Percentiles rank a stretch among this genome's conserved stretches.
Evolutionary conservation across 1,140 invertebrate species (phyloP).

Genomic region (Psix sp.): DNA sequence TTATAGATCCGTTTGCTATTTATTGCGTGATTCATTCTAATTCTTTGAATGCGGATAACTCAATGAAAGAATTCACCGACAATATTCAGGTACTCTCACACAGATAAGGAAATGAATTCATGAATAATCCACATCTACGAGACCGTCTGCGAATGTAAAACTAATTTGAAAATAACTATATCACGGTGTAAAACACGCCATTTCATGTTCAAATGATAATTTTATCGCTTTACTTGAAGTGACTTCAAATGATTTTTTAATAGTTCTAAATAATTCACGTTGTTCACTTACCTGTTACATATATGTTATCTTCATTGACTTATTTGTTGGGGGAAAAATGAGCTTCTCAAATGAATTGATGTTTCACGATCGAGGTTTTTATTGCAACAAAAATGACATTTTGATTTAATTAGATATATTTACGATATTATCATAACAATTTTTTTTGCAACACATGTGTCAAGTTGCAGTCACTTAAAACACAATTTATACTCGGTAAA

Average conservation of each 20-base stretch:
- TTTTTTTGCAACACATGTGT: conserved; percentile 49
- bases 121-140: conserved; percentile 36
- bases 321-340: too few species aligned
- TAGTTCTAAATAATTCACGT: too few species aligned
- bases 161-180: conserved; percentile 62
- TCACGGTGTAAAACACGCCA: conserved; percentile 35
- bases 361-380: too few species aligned
- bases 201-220: conserved; percentile 25
- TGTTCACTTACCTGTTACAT: too few species aligned
- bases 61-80: conserved; percentile 64
- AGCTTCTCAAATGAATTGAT: too few species aligned
- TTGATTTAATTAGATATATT: conserved; percentile 60
- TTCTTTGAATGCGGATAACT: conserved; percentile 65
- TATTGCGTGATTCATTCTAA: conserved; percentile 65
- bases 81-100: conserved; percentile 59
- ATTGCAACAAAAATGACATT: conserved; percentile 44
- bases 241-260: too few species aligned
- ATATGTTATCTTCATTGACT: too few species aligned
- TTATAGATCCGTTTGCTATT: conserved; percentile 20
- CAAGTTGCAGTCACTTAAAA: conserved; percentile 34
- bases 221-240: conserved; percentile 5
- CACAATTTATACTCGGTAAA: conserved; percentile 66
- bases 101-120: conserved; percentile 55
- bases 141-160: conserved; percentile 33
- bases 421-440: conserved; percentile 62